A percentile compares a stretch with the other conserved stretches of the same genome.
phyloP scores from a whole-genome alignment of 2,888 invertebrate species.

The Caradrina kadenii region DNA sequence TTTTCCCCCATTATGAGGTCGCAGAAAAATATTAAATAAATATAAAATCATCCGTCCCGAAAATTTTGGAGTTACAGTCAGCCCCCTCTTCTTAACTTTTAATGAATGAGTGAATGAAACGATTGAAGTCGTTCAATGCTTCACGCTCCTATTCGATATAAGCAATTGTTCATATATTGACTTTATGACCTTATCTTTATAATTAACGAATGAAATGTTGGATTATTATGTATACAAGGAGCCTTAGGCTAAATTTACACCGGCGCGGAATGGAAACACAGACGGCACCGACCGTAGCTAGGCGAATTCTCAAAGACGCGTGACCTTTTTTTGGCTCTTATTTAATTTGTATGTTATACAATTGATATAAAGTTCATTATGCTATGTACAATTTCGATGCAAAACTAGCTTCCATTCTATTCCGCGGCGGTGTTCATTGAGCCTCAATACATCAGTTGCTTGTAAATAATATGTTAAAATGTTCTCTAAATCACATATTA shows the following conservation, averaged over 20 bases:
- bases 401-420: too few species aligned
- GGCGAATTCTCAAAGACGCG: too few species aligned
- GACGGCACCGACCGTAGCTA: too few species aligned
- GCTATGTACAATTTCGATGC: too few species aligned
- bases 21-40: background rate
- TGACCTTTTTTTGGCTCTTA: too few species aligned
- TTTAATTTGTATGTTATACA: too few species aligned
- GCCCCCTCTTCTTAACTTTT: background rate
- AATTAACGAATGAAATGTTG: background rate
- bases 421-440: background rate
- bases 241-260: too few species aligned
- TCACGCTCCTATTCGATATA: slow-evolving; percentile 57
- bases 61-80: slow-evolving; percentile 6
- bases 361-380: too few species aligned
- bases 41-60: slow-evolving; percentile 26
- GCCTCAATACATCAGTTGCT: background rate
- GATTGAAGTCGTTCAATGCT: slow-evolving; percentile 38
- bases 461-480: background rate
- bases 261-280: too few species aligned
- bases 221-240: background rate
- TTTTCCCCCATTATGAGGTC: background rate
- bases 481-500: background rate
- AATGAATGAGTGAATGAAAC: slow-evolving; percentile 40
- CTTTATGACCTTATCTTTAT: slow-evolving; percentile 44
- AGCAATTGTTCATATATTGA: slow-evolving; percentile 59